Evolutionary conservation across 2,113 vertebrate genomes (phyloP).

Genomic region (Myanophis thanlyinensis): DNA sequence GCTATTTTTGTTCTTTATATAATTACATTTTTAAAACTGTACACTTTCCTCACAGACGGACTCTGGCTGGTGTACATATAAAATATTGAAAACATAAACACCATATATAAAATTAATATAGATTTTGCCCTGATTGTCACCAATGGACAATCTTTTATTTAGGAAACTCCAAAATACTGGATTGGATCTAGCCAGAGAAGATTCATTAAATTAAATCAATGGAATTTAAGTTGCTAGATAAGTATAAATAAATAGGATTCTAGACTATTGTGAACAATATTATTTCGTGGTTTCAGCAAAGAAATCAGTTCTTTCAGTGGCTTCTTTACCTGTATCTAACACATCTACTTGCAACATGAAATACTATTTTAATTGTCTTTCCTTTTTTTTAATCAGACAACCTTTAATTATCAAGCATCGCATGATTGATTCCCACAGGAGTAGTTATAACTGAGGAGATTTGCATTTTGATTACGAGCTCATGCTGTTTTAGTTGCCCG

Average conservation of each 20-base stretch:
- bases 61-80: not conserved
- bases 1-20: not conserved
- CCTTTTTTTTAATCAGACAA: not conserved
- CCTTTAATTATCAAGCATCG: not conserved
- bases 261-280: not conserved
- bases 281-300: not conserved
- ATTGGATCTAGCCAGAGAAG: not conserved
- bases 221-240: not conserved
- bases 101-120: not conserved
- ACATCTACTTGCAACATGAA: not conserved
- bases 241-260: not conserved
- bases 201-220: not conserved
- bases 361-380: not conserved
- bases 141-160: not conserved
- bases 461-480: constrained; percentile 6
- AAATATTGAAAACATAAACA: not conserved
- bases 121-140: not conserved
- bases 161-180: not conserved
- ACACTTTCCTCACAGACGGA: not conserved
- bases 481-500: not conserved
- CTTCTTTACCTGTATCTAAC: not conserved
- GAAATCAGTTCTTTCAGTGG: not conserved
- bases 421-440: not conserved
- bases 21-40: not conserved
- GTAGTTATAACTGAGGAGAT: not conserved